These are phyloP conservation scores for Enteromius treurensis DNA, from an alignment of 2,797 vertebrate species.

Conservation along the genomic window DNA sequence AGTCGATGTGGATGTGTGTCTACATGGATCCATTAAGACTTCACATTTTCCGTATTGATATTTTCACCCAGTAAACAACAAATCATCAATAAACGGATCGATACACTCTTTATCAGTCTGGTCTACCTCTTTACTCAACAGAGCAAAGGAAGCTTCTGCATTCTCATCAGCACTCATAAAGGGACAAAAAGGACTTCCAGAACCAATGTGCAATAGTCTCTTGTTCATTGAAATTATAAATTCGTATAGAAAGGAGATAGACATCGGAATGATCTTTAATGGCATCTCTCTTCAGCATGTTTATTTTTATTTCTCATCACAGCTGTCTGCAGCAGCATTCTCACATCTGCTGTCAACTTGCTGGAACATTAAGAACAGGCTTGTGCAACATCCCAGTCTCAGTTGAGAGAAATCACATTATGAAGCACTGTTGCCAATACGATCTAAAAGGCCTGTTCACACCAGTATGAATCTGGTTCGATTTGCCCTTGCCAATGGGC, in stretches of 20 bases:
- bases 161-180: constrained; percentile 1
- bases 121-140: not conserved
- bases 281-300: constrained; percentile 31
- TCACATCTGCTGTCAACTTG: constrained; percentile 15
- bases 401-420: not conserved
- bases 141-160: not conserved
- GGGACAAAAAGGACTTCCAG: not conserved
- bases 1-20: not conserved
- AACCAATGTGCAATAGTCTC: not conserved
- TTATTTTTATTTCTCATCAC: constrained; percentile 46
- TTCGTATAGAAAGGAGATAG: not conserved
- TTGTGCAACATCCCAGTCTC: constrained; percentile 1
- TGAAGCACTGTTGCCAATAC: not conserved
- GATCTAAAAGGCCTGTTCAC: not conserved
- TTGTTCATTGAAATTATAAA: too few species aligned
- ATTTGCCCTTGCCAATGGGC: not conserved
- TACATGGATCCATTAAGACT: not conserved
- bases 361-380: constrained; percentile 17
- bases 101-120: constrained; percentile 7
- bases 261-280: constrained; percentile 10
- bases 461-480: not conserved
- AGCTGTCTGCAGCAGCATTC: constrained; percentile 42
- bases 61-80: not conserved
- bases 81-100: constrained; percentile 23
- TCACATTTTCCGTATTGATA: not conserved